These are phyloP conservation scores for Enteromius fasciolatus DNA, from an alignment of 2,797 vertebrate species.

Conservation along the genomic window DNA sequence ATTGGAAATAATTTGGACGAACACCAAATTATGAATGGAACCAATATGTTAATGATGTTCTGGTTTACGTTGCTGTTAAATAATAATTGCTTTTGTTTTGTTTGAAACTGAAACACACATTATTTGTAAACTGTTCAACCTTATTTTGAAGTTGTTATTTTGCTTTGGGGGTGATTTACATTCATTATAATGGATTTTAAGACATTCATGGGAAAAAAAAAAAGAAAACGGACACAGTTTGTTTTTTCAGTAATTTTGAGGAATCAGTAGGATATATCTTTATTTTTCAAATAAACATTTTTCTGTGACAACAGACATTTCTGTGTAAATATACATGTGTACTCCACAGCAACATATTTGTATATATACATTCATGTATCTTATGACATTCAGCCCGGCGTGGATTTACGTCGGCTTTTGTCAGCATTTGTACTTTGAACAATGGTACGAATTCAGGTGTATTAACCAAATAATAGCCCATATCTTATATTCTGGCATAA, in stretches of 20 bases:
- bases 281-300: conserved; percentile 99
- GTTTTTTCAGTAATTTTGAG: conserved; percentile 67
- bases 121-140: background rate
- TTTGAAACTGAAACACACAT: background rate
- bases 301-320: conserved; percentile 84
- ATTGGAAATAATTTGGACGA: conserved; percentile 35
- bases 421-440: background rate
- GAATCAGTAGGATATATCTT: conserved; percentile 89
- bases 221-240: conserved; percentile 10
- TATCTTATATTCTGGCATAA: no score
- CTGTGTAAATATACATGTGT: conserved; percentile 63
- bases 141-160: background rate
- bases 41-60: background rate
- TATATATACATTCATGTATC: conserved; percentile 65
- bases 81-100: background rate
- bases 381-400: conserved; percentile 26
- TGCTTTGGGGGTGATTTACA: conserved; percentile 3
- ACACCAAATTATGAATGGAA: background rate
- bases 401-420: background rate
- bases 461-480: background rate
- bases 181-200: conserved; percentile 14
- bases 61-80: conserved; percentile 18
- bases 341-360: conserved; percentile 64
- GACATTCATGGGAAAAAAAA: background rate
- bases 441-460: background rate